phyloP scores from a whole-genome alignment of 2,888 invertebrate genomes.

The Ryuthela nishihirai region DNA sequence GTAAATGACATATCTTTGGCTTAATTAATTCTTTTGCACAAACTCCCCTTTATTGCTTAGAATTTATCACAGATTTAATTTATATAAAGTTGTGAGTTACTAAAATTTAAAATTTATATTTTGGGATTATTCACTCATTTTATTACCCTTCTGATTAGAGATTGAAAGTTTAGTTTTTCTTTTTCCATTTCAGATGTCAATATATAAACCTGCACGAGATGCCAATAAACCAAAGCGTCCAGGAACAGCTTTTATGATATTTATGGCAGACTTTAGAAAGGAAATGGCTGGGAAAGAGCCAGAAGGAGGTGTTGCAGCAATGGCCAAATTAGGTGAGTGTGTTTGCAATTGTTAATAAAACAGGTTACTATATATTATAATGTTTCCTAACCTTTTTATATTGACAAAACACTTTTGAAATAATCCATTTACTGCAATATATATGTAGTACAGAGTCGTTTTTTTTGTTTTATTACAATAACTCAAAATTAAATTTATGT shows the following conservation, averaged over 20 bases:
- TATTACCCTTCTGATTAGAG: too few species aligned
- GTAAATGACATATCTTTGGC: too few species aligned
- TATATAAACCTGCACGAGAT: constrained; percentile 46
- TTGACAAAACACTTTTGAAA: neutral
- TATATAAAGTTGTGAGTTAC: too few species aligned
- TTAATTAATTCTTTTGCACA: too few species aligned
- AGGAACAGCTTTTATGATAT: constrained; percentile 51
- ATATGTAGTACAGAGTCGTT: neutral
- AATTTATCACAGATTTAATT: too few species aligned
- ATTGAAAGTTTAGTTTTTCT: too few species aligned
- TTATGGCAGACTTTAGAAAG: constrained; percentile 49
- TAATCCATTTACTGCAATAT: neutral
- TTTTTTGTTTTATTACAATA: neutral
- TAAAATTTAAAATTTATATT: too few species aligned
- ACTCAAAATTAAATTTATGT: neutral
- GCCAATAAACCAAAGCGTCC: constrained; percentile 44
- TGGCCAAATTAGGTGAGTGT: constrained; percentile 42
- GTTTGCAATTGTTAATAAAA: neutral
- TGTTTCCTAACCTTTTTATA: neutral
- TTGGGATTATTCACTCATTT: too few species aligned
- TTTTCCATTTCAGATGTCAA: constrained; percentile 45
- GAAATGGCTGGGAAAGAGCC: constrained; percentile 46
- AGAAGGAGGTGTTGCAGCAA: constrained; percentile 44
- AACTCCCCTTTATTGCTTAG: too few species aligned
- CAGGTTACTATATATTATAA: too few species aligned